A percentile compares a stretch with the other conserved stretches of the same genome.
These are phyloP conservation scores for Eulemur coronatus DNA, from an alignment of 2,797 vertebrate species.

Conservation along the genomic window DNA sequence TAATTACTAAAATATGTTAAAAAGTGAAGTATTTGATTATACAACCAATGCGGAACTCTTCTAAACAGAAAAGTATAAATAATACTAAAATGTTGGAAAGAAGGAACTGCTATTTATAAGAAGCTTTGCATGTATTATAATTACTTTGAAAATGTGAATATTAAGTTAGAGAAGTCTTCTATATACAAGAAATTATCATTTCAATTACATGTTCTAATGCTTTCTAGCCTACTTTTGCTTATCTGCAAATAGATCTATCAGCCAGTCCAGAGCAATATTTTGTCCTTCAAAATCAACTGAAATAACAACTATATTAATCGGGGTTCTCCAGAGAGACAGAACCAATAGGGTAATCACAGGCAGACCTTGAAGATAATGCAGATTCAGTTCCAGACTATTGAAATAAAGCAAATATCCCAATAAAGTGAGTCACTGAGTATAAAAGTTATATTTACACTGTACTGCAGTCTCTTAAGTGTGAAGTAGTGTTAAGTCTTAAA, in stretches of 20 bases:
- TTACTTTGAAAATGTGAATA: not conserved
- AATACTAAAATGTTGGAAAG: not conserved
- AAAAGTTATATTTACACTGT: not conserved
- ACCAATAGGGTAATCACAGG: not conserved
- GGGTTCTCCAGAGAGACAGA: not conserved
- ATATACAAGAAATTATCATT: not conserved
- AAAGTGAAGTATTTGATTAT: slow-evolving; percentile 25
- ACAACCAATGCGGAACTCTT: not conserved
- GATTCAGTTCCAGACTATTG: not conserved
- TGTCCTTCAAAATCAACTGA: not conserved
- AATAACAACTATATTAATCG: not conserved
- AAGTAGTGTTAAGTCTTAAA: not conserved
- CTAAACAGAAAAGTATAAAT: not conserved
- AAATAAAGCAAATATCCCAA: not conserved
- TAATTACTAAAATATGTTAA: not conserved
- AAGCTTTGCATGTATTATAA: not conserved
- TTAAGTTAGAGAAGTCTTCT: not conserved
- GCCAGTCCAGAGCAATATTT: not conserved
- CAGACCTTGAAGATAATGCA: not conserved
- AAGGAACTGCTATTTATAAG: not conserved
- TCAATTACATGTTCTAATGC: not conserved
- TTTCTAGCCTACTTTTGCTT: slow-evolving; percentile 3
- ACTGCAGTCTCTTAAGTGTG: not conserved
- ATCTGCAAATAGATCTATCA: slow-evolving; percentile 29
- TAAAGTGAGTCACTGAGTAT: not conserved